Percentiles rank a stretch among this genome's conserved stretches.
Evolutionary conservation across 2,888 invertebrate species (phyloP).

Genomic region (Lasioglossum marginatum): DNA sequence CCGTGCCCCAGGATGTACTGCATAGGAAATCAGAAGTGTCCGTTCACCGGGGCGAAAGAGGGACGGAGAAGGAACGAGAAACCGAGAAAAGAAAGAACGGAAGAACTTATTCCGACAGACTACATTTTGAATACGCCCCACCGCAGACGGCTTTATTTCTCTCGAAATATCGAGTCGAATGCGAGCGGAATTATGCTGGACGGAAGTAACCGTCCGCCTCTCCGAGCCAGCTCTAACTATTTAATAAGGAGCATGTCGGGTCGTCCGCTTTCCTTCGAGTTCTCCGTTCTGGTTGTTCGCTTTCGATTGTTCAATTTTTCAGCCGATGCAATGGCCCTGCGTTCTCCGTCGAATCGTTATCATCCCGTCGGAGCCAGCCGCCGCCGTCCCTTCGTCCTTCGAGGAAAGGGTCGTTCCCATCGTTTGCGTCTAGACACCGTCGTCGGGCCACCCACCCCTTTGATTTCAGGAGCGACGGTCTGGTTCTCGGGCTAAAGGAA

Average conservation of each 20-base stretch:
- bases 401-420: conserved; percentile 47
- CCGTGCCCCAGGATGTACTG: conserved; percentile 13
- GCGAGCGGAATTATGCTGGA: conserved; percentile 16
- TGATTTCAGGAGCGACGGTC: conserved; percentile 4
- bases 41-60: not conserved
- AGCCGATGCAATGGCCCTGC: not conserved
- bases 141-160: conserved; percentile 14
- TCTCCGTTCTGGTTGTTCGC: not conserved
- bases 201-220: not conserved
- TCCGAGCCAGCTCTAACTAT: not conserved
- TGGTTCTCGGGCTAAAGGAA: not conserved
- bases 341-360: conserved; percentile 37
- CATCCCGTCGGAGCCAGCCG: conserved; percentile 39
- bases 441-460: conserved; percentile 7
- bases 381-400: conserved; percentile 59
- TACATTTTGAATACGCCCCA: conserved; percentile 23
- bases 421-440: conserved; percentile 3
- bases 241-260: conserved; percentile 5
- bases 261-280: conserved; percentile 6
- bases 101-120: not conserved
- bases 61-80: not conserved
- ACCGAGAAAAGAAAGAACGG: not conserved
- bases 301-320: not conserved
- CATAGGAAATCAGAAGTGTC: conserved; percentile 33
- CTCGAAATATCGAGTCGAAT: conserved; percentile 21